These are phyloP conservation scores for Orientallactaga sibirica DNA, from an alignment of 2,797 vertebrate genomes.

Conservation along the genomic window DNA sequence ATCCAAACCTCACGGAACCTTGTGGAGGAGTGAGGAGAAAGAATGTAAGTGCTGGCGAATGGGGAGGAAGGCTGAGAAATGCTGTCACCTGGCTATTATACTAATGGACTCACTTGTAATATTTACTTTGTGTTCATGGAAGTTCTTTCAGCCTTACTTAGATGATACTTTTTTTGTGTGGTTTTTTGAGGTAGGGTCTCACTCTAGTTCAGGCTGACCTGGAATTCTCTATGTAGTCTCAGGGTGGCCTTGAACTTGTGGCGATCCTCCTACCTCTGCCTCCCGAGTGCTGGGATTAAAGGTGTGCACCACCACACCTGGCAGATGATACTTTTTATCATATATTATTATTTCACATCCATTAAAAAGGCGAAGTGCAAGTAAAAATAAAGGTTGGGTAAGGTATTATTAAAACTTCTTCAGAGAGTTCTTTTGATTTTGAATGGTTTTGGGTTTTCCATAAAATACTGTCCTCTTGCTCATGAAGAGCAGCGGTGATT, in stretches of 20 bases:
- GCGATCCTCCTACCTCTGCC: too few relatives aligned
- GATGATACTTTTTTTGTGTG: constrained; percentile 33
- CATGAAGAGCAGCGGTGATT: constrained; percentile 26
- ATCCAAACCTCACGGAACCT: too few relatives aligned
- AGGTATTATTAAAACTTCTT: constrained; percentile 47
- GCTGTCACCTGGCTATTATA: too few relatives aligned
- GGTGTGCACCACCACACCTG: too few relatives aligned
- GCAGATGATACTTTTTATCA: constrained; percentile 44
- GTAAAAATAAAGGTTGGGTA: background rate
- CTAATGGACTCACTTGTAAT: background rate
- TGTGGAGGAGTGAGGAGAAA: too few relatives aligned
- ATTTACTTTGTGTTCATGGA: constrained; percentile 44
- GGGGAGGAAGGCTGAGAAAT: too few relatives aligned
- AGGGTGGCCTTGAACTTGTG: too few relatives aligned
- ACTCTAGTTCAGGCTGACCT: too few relatives aligned
- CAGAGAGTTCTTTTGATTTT: constrained; percentile 40
- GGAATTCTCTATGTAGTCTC: too few relatives aligned
- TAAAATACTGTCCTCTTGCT: constrained; percentile 12
- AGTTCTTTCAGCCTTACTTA: constrained; percentile 44
- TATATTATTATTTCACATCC: constrained; percentile 6
- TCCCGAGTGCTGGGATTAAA: too few relatives aligned
- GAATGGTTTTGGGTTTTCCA: constrained; percentile 43
- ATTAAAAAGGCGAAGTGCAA: constrained; percentile 42
- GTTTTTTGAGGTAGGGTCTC: too few relatives aligned
- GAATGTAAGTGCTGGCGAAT: too few relatives aligned